Base-by-base conservation (phyloP, 2,113 vertebrate species). In the Regulus satrapa region DNA sequence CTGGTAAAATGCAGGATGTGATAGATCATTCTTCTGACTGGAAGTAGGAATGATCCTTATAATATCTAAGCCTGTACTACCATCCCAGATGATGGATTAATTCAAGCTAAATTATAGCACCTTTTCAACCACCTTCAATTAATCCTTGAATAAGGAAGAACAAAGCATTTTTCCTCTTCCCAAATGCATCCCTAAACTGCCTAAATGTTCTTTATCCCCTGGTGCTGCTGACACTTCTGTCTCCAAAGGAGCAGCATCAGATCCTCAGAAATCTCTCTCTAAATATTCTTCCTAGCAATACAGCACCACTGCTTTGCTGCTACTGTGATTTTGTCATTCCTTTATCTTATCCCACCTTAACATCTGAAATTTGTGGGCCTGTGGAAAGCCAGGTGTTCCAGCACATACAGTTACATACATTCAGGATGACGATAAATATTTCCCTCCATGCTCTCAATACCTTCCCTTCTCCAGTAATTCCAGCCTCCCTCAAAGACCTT, bases 31-130 rank as follows among this genome's bases (percentile, higher is more conserved):
- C n/a, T 89, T 92, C 36, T 14, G 9, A 68, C 52, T 81, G n/a
- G 85, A 92, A 91, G 87, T 38, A 91, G 93, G 95, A 96, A 95
- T 59, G 54, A 69, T 92, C 54, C 54, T 90, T 68, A 75, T 38
- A 86, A 81, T 93, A 94, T 81, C 69, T 72, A 72, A 94, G 62
- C 15, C 82, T 91, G 94, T 54, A 73, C 40, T 89, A 72, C 62
- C 5, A 3, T 90, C 64, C 86, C 92, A 96, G 58, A 52, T 88
- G 69, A 97, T 45, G 56, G 88, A 94, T 84, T 79, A 89, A 71
- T 76, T 91, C 80, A 78, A 89, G 64, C n/a, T 72, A 82, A 89
- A 95, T 85, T 68, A 75, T 24, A 95, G 56, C 62, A 89, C 40
- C 40, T 89, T 79, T 94, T 81, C 61, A 85, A 82, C 38, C 12